Evolutionary conservation across 2,797 vertebrate genomes (phyloP).

Genomic region (Chelon auratus): DNA sequence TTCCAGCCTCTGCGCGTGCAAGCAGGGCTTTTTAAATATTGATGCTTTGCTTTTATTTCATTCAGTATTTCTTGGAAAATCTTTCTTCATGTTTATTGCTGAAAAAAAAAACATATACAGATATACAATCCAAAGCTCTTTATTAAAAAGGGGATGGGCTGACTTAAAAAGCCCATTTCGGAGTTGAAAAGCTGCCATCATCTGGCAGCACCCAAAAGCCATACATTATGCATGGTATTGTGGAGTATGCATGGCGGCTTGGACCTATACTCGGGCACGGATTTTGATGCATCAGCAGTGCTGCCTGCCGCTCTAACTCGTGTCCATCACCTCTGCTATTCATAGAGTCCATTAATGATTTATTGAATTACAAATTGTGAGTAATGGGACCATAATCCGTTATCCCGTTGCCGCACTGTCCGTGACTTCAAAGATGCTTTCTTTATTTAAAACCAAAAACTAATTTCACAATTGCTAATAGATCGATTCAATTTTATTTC

Average conservation of each 20-base stretch:
- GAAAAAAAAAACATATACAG: not conserved
- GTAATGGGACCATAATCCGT: slow-evolving; percentile 83
- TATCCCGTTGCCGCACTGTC: slow-evolving; percentile 68
- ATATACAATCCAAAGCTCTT: slow-evolving; percentile 19
- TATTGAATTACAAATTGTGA: slow-evolving; percentile 86
- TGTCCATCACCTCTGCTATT: slow-evolving; percentile 82
- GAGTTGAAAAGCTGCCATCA: slow-evolving; percentile 41
- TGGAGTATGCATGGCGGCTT: slow-evolving; percentile 61
- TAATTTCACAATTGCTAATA: slow-evolving; percentile 72
- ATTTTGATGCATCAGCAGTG: slow-evolving; percentile 75
- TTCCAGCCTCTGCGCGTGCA: not conserved
- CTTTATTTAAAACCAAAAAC: slow-evolving; percentile 58
- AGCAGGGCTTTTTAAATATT: not conserved
- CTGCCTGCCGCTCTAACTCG: slow-evolving; percentile 54
- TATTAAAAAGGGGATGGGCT: slow-evolving; percentile 10
- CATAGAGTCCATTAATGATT: slow-evolving; percentile 86
- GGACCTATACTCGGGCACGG: slow-evolving; percentile 18
- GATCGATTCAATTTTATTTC: slow-evolving; percentile 67
- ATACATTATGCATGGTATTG: slow-evolving; percentile 72
- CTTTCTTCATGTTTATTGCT: not conserved
- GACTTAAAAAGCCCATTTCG: slow-evolving; percentile 30
- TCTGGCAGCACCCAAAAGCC: slow-evolving; percentile 48
- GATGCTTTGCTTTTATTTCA: not conserved
- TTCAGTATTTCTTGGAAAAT: not conserved
- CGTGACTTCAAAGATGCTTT: slow-evolving; percentile 57